Conservation (phyloP, 2,113 vertebrate genomes). For the Osmerus eperlanus region DNA sequence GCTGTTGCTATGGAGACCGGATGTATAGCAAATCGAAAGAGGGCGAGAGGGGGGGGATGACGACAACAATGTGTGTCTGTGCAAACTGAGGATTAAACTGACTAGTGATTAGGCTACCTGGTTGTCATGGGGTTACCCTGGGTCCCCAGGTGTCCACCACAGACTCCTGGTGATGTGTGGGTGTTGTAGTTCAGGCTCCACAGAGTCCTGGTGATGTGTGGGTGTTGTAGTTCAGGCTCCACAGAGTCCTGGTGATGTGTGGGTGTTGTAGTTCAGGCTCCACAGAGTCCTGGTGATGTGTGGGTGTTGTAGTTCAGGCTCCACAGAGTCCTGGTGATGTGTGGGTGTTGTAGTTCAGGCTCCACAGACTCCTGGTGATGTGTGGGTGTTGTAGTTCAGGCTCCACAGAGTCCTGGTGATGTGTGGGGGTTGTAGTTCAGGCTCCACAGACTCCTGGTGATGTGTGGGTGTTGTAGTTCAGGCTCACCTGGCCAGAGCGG, state of each 20-base stretch:
- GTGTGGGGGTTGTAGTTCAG: no score
- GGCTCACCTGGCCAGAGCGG: conserved; percentile 83
- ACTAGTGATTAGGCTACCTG: no score
- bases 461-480: background rate
- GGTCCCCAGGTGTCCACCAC: background rate
- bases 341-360: background rate
- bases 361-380: no score
- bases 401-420: background rate
- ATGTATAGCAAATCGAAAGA: background rate
- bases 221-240: background rate
- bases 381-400: no score
- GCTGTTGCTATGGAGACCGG: conserved; percentile 7
- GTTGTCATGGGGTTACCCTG: no score
- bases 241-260: background rate
- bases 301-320: background rate
- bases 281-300: background rate
- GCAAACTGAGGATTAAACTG: no score
- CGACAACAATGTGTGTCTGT: no score
- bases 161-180: background rate
- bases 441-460: background rate
- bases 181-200: no score
- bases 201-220: background rate
- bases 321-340: background rate
- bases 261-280: no score
- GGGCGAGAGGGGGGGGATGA: background rate